phyloP scores from a whole-genome alignment of 1,140 invertebrate genomes.

The Samia ricini region DNA sequence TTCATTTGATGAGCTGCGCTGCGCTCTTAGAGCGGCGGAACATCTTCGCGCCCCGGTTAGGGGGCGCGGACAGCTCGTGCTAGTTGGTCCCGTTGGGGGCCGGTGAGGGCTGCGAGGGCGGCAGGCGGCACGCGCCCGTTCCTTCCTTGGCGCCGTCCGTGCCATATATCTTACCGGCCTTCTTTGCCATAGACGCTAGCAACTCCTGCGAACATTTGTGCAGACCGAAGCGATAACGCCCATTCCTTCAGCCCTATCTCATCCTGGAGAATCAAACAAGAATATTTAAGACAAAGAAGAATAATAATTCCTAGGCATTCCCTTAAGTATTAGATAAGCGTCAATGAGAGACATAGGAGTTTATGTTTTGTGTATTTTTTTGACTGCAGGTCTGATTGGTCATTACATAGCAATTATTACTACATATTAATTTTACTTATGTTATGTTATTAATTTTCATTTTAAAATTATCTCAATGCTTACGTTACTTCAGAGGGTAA shows the following conservation, averaged over 20 bases:
- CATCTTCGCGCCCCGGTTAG: conserved; percentile 71
- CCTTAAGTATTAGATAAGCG: no score
- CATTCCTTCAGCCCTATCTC: conserved; percentile 97
- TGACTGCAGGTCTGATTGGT: no score
- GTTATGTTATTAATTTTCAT: no score
- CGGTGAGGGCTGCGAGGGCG: conserved; percentile 41
- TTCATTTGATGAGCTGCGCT: conserved; percentile 75
- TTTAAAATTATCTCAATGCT: no score
- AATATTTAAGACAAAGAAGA: no score
- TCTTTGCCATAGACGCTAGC: conserved; percentile 95
- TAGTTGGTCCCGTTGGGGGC: conserved; percentile 72
- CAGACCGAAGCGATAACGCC: conserved; percentile 90
- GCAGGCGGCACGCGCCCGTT: conserved; percentile 32
- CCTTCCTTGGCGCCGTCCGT: conserved; percentile 78
- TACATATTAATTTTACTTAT: no score
- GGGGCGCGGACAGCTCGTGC: conserved; percentile 74
- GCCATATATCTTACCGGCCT: conserved; percentile 97
- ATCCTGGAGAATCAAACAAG: no score
- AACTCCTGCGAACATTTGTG: conserved; percentile 96
- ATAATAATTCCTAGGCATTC: no score
- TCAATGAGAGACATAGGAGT: no score
- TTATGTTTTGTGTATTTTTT: no score
- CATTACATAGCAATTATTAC: no score
- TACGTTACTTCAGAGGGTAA: no score
- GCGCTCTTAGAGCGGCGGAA: conserved; percentile 77